phyloP scores from a whole-genome alignment of 2,113 vertebrate genomes.

The Eira barbara region DNA sequence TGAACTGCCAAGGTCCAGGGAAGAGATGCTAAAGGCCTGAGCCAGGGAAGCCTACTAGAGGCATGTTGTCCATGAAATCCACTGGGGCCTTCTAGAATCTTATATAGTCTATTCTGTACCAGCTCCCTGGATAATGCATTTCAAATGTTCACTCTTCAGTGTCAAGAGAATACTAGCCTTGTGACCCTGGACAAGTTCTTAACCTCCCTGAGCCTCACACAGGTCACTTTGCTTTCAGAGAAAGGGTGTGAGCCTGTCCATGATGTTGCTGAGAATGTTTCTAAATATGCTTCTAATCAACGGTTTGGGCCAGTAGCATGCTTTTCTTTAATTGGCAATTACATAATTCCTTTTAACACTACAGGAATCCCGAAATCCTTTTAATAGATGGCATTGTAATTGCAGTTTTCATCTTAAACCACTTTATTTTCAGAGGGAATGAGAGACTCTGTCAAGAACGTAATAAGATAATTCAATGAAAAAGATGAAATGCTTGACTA shows the following conservation, averaged over 20 bases:
- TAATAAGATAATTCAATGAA: constrained; percentile 39
- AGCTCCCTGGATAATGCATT: background rate
- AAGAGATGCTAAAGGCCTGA: background rate
- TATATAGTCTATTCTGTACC: background rate
- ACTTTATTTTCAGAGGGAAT: constrained; percentile 26
- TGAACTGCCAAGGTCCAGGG: background rate
- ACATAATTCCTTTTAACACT: background rate
- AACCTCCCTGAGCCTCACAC: background rate
- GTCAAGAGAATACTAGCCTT: background rate
- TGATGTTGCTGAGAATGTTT: background rate
- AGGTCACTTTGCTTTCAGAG: background rate
- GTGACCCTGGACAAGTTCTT: background rate
- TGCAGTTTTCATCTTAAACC: constrained; percentile 24
- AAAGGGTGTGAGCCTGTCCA: background rate
- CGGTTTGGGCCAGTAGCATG: background rate
- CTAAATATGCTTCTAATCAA: background rate
- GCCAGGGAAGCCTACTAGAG: background rate
- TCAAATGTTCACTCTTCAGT: background rate
- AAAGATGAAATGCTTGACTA: constrained; percentile 27
- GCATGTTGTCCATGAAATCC: background rate
- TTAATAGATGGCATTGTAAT: constrained; percentile 27
- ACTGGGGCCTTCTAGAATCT: background rate
- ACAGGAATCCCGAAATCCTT: background rate
- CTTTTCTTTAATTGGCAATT: constrained; percentile 34
- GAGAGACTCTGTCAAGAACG: background rate